Evolutionary conservation across 2,113 vertebrate species (phyloP), one percentile per base, ranked within the genome.

Genomic region (Cynoglossus semilaevis): DNA sequence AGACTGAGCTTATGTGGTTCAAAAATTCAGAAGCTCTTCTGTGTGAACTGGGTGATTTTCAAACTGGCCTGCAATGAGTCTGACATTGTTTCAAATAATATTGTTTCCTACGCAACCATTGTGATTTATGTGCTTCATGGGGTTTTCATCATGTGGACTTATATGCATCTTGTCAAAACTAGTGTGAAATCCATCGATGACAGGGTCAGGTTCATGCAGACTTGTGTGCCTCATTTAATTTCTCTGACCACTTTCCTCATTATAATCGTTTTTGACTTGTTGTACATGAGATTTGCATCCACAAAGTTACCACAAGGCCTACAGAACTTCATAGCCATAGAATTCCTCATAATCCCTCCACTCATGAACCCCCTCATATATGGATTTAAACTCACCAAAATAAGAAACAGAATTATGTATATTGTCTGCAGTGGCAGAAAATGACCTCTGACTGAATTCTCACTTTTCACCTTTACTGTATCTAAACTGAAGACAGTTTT

Each of bases 331-430:
- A 80, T 83, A 0, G 41, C 62, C 12, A 62, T 80, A 35, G 74
- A 73, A 56, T 80, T 80, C 43, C 65, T 83, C 8, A 0, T 76
- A 1, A 49, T 83, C 22, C 74, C 71, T 54, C 77, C 74, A 34
- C 1, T 80, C n/a, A 12, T 80, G 16, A 80, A 83, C 54, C 77
- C 77, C 0, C 45, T 83, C 1, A 72, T 83, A 12, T 77, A 83
- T 51, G 77, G 77, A 44, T 74, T 75, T 12, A 77, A 80, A 45
- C 42, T 83, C 0, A 58, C 61, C 40, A 83, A 83, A 70, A 80
- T 83, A 58, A 36, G 71, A 36, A 58, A 59, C 15, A 70, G 53
- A 61, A 67, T 81, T 43, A 0, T 47, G 8, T 42, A 7, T 52
- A 55, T 73, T 1, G 1, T 57, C 54, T 4, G 0, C 14, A 0